Evolutionary conservation across 2,888 invertebrate species (phyloP).

Genomic region (Hyppa rectilinea): DNA sequence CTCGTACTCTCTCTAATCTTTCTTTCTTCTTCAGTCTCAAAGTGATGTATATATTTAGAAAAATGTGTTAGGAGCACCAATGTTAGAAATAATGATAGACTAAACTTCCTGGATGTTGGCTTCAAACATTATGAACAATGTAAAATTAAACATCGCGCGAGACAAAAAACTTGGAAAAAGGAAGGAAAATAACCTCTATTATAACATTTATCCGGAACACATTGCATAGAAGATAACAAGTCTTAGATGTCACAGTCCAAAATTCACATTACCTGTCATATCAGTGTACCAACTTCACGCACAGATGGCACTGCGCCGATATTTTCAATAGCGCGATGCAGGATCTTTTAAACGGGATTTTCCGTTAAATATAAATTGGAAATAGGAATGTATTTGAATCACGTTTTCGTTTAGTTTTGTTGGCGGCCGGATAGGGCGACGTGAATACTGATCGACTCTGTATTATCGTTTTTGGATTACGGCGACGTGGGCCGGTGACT

Average conservation of each 20-base stretch:
- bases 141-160: background rate
- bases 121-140: no score
- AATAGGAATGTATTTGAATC: slow-evolving; percentile 61
- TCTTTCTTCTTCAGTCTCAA: no score
- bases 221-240: background rate
- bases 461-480: slow-evolving; percentile 50
- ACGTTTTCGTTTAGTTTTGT: slow-evolving; percentile 67
- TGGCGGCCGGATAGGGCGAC: slow-evolving; percentile 34
- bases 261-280: slow-evolving; percentile 5
- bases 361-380: slow-evolving; percentile 48
- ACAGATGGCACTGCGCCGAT: slow-evolving; percentile 15
- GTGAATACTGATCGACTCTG: slow-evolving; percentile 57
- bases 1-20: no score
- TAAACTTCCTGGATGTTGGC: no score
- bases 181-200: background rate
- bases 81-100: no score
- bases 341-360: slow-evolving; percentile 21
- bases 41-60: no score
- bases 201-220: background rate
- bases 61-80: no score
- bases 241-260: background rate
- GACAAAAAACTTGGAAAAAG: background rate
- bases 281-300: background rate
- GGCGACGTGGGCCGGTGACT: slow-evolving; percentile 13
- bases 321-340: slow-evolving; percentile 40